phyloP scores from a whole-genome alignment of 2,888 invertebrate genomes.

The Trichopoda pennipes region DNA sequence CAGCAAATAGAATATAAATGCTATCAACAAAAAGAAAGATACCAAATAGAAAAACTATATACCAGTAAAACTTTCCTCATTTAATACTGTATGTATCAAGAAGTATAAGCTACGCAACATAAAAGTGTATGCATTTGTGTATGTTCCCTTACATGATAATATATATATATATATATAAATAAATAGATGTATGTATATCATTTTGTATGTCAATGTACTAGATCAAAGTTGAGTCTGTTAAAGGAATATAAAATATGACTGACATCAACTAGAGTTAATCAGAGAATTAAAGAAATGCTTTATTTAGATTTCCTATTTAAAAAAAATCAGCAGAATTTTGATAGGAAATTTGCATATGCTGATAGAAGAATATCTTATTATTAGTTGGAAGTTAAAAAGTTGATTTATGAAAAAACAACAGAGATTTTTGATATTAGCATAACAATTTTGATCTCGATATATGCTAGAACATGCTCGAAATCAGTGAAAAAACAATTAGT shows the following conservation, averaged over 20 bases:
- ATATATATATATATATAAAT: no score
- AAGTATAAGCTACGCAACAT: slow-evolving; percentile 2
- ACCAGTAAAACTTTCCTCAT: slow-evolving; percentile 29
- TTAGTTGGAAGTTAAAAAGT: no score
- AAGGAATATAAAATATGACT: slow-evolving; percentile 33
- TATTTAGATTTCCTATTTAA: background rate
- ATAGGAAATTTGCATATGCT: no score
- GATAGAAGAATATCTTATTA: no score
- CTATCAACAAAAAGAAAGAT: background rate
- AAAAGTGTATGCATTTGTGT: background rate
- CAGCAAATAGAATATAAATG: slow-evolving; percentile 27
- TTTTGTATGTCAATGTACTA: background rate
- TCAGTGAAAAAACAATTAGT: no score
- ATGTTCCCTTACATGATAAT: background rate
- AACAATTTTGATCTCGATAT: no score
- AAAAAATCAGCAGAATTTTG: no score
- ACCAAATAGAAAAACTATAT: slow-evolving; percentile 2
- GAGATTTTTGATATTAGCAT: no score
- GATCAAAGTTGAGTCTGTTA: slow-evolving; percentile 21
- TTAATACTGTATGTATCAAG: background rate
- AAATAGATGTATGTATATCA: background rate
- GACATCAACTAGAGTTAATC: slow-evolving; percentile 5
- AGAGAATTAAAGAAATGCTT: slow-evolving; percentile 6
- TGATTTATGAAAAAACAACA: no score
- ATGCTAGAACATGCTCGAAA: no score